phyloP scores from a whole-genome alignment of 2,113 vertebrate species.

The Myiozetetes cayanensis region DNA sequence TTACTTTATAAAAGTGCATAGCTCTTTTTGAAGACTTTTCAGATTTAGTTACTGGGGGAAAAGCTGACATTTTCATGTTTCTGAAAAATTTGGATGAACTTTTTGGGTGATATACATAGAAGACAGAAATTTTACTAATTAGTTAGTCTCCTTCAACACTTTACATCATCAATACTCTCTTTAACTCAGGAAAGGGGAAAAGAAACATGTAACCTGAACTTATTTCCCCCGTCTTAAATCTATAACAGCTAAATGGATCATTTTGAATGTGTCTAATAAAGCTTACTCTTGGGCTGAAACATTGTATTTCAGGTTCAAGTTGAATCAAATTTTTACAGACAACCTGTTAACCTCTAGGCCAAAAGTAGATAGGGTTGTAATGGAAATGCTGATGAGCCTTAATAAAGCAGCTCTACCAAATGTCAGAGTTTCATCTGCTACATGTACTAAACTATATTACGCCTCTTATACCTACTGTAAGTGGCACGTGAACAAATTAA shows the following conservation, averaged over 20 bases:
- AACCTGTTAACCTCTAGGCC: not conserved
- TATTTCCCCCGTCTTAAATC: not conserved
- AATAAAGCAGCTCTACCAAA: not conserved
- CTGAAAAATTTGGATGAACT: not conserved
- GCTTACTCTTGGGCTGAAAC: not conserved
- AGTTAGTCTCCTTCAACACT: not conserved
- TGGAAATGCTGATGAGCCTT: conserved; percentile 17
- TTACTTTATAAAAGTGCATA: not conserved
- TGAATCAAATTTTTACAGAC: not conserved
- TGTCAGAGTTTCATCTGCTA: not conserved
- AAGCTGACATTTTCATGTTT: not conserved
- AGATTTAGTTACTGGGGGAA: not conserved
- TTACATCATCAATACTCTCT: not conserved
- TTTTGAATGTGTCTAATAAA: conserved; percentile 7
- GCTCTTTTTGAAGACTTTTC: not conserved
- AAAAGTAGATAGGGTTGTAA: not conserved
- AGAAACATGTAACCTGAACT: not conserved
- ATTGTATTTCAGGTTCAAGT: not conserved
- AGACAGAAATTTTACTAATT: not conserved
- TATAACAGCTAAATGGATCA: not conserved
- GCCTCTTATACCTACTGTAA: not conserved
- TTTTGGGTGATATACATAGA: not conserved
- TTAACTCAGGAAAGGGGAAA: not conserved
- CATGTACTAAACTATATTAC: not conserved
- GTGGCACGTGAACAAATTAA: not conserved